Base-by-base conservation (phyloP, 2,797 vertebrate genomes). In the Bufotes viridis region DNA sequence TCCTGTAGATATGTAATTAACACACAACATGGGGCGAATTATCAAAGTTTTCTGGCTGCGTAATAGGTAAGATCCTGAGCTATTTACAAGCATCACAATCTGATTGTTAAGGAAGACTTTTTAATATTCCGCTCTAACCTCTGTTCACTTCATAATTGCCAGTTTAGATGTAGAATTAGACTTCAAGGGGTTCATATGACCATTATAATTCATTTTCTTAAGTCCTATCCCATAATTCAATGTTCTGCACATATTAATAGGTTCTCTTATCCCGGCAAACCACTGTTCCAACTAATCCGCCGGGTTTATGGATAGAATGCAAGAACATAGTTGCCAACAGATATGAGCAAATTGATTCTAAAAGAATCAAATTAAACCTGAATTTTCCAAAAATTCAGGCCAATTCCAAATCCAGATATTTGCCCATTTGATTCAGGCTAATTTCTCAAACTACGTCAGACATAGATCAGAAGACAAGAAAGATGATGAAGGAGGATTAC, bases 1-100 rank as follows among this genome's bases (percentile, higher is more conserved):
- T 53, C 85, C 65, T 86, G 76, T 58, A 86, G 85, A 42, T 70
- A 70, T 81, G 79, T 75, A 86, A 86, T 79, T 86, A 69, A n/a
- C 29, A 63, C 85, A 72, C 85, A 79, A 69, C 53, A 79, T 78
- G 84, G n/a, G 63, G 76, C 7, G 72, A 78, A 85, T 63, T 61
- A 65, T 85, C 57, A 75, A 78, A 63, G 70, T 57, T 69, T 79
- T 42, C 63, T 78, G 58, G 24, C 84, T 57, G 84, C 61, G 29
- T 78, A 69, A 79, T 78, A 86, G 58, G 42, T 79, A 79, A 86
- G 60, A 78, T 26, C 29, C 60, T 2, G 49, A 34, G 12, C 42
- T 42, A 63, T 78, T 85, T 63, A 76, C 58, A 85, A 51, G 58
- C 83, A 22, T 78, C 55, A 14, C 18, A 84, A 72, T 84, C 26